phyloP scores from a whole-genome alignment of 2,888 invertebrate species.

The Nomada ferruginata region DNA sequence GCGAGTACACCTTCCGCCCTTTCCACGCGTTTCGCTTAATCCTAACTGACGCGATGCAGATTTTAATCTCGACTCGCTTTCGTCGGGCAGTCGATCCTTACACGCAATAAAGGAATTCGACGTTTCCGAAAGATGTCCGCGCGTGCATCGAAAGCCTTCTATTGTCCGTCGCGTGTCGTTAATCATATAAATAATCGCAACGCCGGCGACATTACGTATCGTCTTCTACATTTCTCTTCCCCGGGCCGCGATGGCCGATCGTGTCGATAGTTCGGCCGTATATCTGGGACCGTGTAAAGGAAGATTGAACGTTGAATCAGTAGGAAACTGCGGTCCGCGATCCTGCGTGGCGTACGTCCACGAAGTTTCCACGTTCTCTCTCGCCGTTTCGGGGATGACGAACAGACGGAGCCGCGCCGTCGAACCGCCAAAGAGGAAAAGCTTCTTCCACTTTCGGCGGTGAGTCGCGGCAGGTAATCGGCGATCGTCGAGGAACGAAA shows the following conservation, averaged over 20 bases:
- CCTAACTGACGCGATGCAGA: background rate
- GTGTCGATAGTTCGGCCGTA: slow-evolving; percentile 64
- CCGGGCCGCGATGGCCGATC: slow-evolving; percentile 46
- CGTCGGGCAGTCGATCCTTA: background rate
- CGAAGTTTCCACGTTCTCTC: slow-evolving; percentile 2
- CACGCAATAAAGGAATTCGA: background rate
- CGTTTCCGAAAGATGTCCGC: slow-evolving; percentile 19
- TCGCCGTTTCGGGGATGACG: slow-evolving; percentile 19
- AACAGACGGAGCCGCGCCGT: slow-evolving; percentile 2
- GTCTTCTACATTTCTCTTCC: background rate
- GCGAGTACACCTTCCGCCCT: background rate
- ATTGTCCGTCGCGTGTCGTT: slow-evolving; percentile 17
- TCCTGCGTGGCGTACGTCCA: slow-evolving; percentile 3
- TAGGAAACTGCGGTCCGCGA: slow-evolving; percentile 40
- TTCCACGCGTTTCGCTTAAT: background rate
- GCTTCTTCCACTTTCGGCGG: background rate
- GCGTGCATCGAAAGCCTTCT: slow-evolving; percentile 24
- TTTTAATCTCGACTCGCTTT: background rate
- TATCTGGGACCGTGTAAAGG: slow-evolving; percentile 44
- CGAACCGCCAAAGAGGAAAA: slow-evolving; percentile 14
- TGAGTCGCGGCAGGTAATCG: background rate
- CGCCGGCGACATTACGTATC: slow-evolving; percentile 34
- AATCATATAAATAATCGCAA: slow-evolving; percentile 59
- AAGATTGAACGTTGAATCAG: slow-evolving; percentile 54
- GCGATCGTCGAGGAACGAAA: slow-evolving; percentile 6